Evolutionary conservation across 2,797 vertebrate species (phyloP), one percentile per base, ranked within the genome.

Genomic region (Melanotaenia nigrans): DNA sequence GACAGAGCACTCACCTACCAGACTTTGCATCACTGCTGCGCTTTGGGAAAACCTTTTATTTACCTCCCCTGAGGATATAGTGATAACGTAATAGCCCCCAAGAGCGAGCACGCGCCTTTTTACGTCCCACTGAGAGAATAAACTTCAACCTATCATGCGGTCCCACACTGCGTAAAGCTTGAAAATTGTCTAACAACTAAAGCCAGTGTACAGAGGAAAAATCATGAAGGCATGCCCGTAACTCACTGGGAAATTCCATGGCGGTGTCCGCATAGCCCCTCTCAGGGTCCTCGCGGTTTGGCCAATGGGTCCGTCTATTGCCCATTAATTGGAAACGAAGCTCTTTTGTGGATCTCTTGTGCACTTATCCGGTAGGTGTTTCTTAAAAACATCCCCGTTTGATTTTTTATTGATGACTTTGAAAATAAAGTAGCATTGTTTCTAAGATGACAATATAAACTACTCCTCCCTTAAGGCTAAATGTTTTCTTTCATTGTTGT

Each of bases 191-290:
- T 61, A 59, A 73, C 40, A 42, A 54, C 33, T 63, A 84, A 87
- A 89, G 85, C 30, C 73, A 60, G 71, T 47, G 84, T 78, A 86
- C 30, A 77, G 71, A 81, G 63, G 51, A 84, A 82, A 79, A 78
- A 73, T 53, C 18, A 75, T 24, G 60, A 73, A 90, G 87, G 83
- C 86, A 85, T 86, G 82, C 81, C 66, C 64, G 75, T 78, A 93
- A 95, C 95, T 95, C 93, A 95, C 95, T 90, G 88, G 91, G 85
- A 85, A 91, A 88, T 83, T 95, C 93, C 94, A 95, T 95, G 82
- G 90, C 89, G 83, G 86, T 87, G 67, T 93, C 90, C 79, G 74
- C 91, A 93, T 88, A 91, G 82, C 89, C 85, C 84, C 82, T 92
- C 86, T 85, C 88, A 85, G 87, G 87, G 75, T 94, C 90, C 92